phyloP scores from a whole-genome alignment of 2,113 vertebrate species.

The Nycticorax nycticorax region DNA sequence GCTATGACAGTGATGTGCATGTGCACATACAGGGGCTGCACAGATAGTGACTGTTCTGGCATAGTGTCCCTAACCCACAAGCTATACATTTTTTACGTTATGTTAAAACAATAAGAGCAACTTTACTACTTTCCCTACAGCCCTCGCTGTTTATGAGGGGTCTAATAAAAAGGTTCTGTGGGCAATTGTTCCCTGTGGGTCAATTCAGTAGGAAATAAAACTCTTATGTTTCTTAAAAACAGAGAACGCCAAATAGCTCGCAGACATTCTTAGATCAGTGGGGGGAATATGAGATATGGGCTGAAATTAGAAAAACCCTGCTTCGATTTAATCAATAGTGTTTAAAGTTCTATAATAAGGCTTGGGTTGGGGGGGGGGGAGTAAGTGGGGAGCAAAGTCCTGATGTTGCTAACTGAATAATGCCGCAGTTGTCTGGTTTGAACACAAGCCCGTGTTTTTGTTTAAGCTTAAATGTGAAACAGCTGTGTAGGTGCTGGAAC shows the following conservation, averaged over 20 bases:
- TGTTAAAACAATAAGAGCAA: conserved; percentile 19
- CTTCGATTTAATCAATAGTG: not conserved
- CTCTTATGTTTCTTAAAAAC: conserved; percentile 9
- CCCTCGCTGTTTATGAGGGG: conserved; percentile 73
- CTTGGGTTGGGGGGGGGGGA: not conserved
- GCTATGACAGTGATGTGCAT: not conserved
- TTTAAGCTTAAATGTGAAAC: conserved; percentile 44
- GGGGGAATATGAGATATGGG: not conserved
- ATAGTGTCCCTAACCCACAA: not conserved
- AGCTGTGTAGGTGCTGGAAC: conserved; percentile 53
- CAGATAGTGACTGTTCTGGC: not conserved
- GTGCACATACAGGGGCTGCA: not conserved
- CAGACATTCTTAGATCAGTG: not conserved
- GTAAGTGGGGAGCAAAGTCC: not conserved
- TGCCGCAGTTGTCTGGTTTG: conserved; percentile 31
- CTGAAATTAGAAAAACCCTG: not conserved
- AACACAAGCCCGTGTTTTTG: conserved; percentile 20
- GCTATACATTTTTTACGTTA: not conserved
- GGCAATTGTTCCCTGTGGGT: conserved; percentile 74
- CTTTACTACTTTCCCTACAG: conserved; percentile 61
- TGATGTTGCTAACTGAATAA: conserved; percentile 29
- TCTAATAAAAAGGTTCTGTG: conserved; percentile 76
- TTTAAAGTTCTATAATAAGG: not conserved
- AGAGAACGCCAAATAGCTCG: not conserved
- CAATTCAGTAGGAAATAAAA: conserved; percentile 69